A percentile compares a stretch with the other conserved stretches of the same genome.
Conservation (phyloP, 1,140 invertebrate species). For the Piezodorus guildinii region DNA sequence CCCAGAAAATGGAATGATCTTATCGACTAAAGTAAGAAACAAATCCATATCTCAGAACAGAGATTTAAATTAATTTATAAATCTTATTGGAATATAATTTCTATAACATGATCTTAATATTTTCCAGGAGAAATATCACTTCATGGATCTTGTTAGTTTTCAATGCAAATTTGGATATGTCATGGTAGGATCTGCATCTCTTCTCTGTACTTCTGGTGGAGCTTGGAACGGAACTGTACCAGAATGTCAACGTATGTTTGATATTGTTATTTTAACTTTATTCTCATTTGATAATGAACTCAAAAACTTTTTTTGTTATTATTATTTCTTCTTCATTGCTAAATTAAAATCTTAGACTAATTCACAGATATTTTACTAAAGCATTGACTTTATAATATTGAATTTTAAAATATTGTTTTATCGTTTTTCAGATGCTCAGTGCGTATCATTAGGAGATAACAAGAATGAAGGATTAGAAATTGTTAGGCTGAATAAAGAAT, state of each 20-base stretch:
- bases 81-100: too few species aligned
- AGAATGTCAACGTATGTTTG: slow-evolving; percentile 72
- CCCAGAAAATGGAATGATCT: slow-evolving; percentile 79
- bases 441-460: slow-evolving; percentile 78
- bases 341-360: background rate
- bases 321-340: background rate
- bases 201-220: slow-evolving; percentile 81
- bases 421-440: slow-evolving; percentile 66
- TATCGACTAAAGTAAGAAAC: slow-evolving; percentile 55
- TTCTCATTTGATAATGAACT: slow-evolving; percentile 5
- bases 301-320: slow-evolving; percentile 2
- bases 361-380: slow-evolving; percentile 1
- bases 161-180: slow-evolving; percentile 93
- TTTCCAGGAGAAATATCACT: slow-evolving; percentile 58
- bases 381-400: background rate
- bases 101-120: slow-evolving; percentile 10
- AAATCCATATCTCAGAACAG: background rate
- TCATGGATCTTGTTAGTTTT: slow-evolving; percentile 81
- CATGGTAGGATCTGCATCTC: slow-evolving; percentile 67
- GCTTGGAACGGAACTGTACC: slow-evolving; percentile 89
- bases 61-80: too few species aligned
- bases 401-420: too few species aligned
- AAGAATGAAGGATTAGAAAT: slow-evolving; percentile 73
- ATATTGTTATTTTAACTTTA: background rate
- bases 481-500: slow-evolving; percentile 59